Conservation (phyloP, 2,797 vertebrate genomes). For the Pogoniulus pusillus region DNA sequence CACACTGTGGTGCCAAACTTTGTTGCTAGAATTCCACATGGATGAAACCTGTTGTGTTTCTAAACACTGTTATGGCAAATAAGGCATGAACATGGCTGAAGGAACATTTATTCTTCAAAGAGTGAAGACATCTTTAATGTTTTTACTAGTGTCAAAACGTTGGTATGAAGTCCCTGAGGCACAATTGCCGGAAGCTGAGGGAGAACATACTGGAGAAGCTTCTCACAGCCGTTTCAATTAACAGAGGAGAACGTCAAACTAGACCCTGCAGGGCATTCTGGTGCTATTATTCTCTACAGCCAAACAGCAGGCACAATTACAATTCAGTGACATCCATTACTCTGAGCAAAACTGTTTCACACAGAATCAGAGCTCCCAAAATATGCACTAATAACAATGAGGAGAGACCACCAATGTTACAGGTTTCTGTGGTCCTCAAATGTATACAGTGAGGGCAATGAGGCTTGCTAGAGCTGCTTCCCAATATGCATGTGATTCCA, state of each 20-base stretch:
- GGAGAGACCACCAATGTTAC: neutral
- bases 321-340: slow-evolving; percentile 15
- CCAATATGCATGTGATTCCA: neutral
- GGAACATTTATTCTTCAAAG: slow-evolving; percentile 10
- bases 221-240: slow-evolving; percentile 43
- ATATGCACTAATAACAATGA: neutral
- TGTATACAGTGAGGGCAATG: neutral
- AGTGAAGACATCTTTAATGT: slow-evolving; percentile 10
- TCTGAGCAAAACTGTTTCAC: slow-evolving; percentile 1
- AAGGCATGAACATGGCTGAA: neutral
- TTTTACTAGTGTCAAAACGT: slow-evolving; percentile 1
- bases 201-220: slow-evolving; percentile 43
- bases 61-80: neutral
- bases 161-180: slow-evolving; percentile 31
- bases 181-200: slow-evolving; percentile 16
- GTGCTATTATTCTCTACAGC: slow-evolving; percentile 57
- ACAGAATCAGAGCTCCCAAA: slow-evolving; percentile 1
- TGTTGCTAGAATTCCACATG: neutral
- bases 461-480: neutral
- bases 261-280: slow-evolving; percentile 3
- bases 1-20: neutral
- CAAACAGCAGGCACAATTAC: slow-evolving; percentile 37
- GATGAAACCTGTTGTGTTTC: neutral
- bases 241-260: neutral
- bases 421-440: slow-evolving; percentile 11